Evolutionary conservation across 2,113 vertebrate genomes (phyloP).

Genomic region (Bos taurus): DNA sequence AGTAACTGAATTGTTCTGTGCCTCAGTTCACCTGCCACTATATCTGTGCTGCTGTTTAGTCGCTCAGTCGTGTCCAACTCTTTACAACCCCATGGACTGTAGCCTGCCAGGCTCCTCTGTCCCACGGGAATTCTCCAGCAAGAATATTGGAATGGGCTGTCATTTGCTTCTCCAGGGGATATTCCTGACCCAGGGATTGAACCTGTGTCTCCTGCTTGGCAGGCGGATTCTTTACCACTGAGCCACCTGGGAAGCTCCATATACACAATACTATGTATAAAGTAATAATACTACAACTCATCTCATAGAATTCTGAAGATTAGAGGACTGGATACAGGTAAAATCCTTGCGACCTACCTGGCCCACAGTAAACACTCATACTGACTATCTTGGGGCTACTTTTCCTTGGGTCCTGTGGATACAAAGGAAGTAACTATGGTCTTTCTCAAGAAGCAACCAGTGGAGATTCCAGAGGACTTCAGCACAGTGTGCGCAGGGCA

Average conservation of each 20-base stretch:
- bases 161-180: not conserved
- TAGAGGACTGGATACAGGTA: not conserved
- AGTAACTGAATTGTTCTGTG: not conserved
- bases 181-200: not conserved
- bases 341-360: not conserved
- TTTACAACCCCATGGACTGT: not conserved
- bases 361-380: not conserved
- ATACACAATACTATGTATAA: not conserved
- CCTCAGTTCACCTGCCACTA: not conserved
- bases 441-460: not conserved
- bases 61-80: fast-evolving
- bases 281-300: not conserved
- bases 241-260: not conserved
- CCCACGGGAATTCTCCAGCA: not conserved
- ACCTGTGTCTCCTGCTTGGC: not conserved
- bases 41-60: not conserved
- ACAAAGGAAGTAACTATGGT: not conserved
- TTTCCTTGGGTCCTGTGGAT: not conserved
- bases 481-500: not conserved
- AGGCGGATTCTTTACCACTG: not conserved
- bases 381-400: not conserved
- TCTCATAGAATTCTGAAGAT: not conserved
- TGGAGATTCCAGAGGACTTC: not conserved
- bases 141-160: not conserved
- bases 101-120: not conserved